phyloP scores from a whole-genome alignment of 35 echinoderm and acorn worm species.

The Acanthaster planci region DNA sequence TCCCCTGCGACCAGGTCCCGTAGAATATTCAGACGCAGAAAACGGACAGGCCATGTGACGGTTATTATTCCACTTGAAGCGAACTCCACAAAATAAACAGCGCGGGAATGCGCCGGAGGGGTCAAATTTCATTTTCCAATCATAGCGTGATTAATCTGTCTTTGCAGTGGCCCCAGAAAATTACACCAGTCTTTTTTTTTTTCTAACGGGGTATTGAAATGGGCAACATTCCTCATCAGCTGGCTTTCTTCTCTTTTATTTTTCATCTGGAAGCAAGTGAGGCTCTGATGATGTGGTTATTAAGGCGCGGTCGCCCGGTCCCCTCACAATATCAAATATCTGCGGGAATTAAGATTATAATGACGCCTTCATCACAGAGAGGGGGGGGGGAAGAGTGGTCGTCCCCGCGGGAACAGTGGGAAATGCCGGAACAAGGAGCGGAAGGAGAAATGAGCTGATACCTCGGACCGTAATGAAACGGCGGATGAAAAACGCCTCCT shows the following conservation, averaged over 20 bases:
- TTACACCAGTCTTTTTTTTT: neutral
- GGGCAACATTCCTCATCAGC: neutral
- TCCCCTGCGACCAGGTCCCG: too few relatives aligned
- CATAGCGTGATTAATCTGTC: constrained; percentile 17
- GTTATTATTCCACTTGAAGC: too few relatives aligned
- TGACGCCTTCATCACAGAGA: neutral
- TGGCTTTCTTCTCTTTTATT: too few relatives aligned
- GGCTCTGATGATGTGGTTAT: neutral
- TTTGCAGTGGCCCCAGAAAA: neutral
- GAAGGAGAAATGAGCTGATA: too few relatives aligned
- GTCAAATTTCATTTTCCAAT: constrained; percentile 34
- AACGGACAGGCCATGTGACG: too few relatives aligned
- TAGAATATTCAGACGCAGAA: too few relatives aligned
- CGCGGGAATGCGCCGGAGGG: neutral
- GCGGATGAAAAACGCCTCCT: too few relatives aligned
- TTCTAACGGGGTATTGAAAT: neutral
- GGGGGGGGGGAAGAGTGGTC: too few relatives aligned
- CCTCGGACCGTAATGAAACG: too few relatives aligned
- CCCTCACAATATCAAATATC: neutral
- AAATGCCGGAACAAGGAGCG: too few relatives aligned
- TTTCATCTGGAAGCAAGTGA: neutral
- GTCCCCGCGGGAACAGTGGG: too few relatives aligned
- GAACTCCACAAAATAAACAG: too few relatives aligned
- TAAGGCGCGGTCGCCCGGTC: neutral
- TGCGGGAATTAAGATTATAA: constrained; percentile 18